These are phyloP conservation scores for Pomatostomus ruficeps DNA, from an alignment of 2,113 vertebrate species.

Conservation along the genomic window DNA sequence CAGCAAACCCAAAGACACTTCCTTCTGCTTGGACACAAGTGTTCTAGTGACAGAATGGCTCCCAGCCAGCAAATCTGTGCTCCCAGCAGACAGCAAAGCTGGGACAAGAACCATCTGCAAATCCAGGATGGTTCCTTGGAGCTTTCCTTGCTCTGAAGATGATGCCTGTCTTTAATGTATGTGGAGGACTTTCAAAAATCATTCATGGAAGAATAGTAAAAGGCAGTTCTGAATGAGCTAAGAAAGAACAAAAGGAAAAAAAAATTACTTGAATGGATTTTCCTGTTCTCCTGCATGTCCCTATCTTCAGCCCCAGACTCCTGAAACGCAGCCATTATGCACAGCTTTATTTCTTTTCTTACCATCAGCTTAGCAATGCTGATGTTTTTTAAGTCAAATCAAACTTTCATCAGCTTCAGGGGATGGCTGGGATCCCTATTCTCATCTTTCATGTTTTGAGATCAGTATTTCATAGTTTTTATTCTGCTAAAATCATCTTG, in stretches of 20 bases:
- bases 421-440: neutral
- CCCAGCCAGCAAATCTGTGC: neutral
- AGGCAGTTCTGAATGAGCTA: neutral
- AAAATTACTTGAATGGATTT: neutral
- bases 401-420: neutral
- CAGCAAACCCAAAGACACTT: neutral
- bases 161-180: neutral
- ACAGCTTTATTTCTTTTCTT: neutral
- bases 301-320: neutral
- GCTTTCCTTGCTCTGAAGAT: neutral
- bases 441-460: neutral
- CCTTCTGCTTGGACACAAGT: neutral
- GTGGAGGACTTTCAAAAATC: neutral
- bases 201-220: neutral
- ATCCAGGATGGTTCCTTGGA: neutral
- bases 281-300: neutral
- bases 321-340: neutral
- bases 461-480: neutral
- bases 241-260: neutral
- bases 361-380: neutral
- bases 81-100: neutral
- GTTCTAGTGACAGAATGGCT: neutral
- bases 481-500: conserved; percentile 29
- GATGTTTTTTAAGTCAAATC: neutral
- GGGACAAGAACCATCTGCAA: neutral